Evolutionary conservation across 2,888 invertebrate species (phyloP), one percentile per base, ranked within the genome.

Genomic region (Prosopocoilus inquinatus): DNA sequence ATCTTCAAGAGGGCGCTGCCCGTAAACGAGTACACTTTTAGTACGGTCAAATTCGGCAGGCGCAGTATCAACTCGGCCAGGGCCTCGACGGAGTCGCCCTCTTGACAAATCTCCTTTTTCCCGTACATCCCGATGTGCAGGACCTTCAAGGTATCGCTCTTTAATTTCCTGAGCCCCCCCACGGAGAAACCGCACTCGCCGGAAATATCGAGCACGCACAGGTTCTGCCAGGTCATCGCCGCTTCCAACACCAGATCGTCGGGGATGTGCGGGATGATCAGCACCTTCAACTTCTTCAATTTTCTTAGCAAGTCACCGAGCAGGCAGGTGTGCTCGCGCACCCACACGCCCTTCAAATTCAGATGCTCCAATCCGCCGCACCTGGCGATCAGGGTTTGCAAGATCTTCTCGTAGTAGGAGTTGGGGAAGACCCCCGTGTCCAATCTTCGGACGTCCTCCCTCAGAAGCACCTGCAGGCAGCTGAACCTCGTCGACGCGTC

Each of bases 281-380:
- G 74, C 20, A 81, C 82, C 2, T 82, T 83, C 48, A 88, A 71
- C 66, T 83, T 78, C n/a, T 76, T 79, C 45, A 86, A 78, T 63
- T 83, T 83, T 63, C 80, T 79, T 5, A 88, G 79, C 28, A 87
- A 73, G 28, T 83, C 78, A 58, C 82, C 84, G 77, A 88, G 79
- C 9, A 85, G 79, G 53, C 81, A 75, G 66, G 87, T 80, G 64
- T 86, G 83, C 60, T 88, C 87, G 72, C 86, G 84, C 39, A 86
- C 84, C 88, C 88, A 88, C 33, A 88, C 84, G 12, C 88, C 88
- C 77, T 87, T 88, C 53, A 88, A 75, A 74, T 88, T 87, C 49
- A 88, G 80, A 47, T 75, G 73, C 43, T 84, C 82, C 62, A 88
- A 68, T 32, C 86, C 84, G 5, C 78, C 80, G 5, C 88, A 88